Evolutionary conservation across 2,113 vertebrate species (phyloP), one percentile per base, ranked within the genome.

Genomic region (Varanus komodoensis): DNA sequence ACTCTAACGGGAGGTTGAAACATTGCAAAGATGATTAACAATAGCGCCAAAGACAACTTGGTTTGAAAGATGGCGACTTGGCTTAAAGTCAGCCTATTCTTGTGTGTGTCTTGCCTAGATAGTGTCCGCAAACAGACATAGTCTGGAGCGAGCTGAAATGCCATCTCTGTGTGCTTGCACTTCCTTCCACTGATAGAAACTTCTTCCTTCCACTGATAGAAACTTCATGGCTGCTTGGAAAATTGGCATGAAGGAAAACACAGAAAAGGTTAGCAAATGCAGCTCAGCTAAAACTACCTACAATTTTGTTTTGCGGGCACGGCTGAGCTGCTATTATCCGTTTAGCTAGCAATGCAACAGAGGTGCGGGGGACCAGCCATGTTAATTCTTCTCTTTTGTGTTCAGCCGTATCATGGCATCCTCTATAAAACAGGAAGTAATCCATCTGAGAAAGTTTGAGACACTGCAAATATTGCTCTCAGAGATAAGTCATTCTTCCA

Each of bases 201-300:
- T 93, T 96, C 95, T 93, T 94, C 90, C 84, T 94, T 93, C 92
- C 86, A 75, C 92, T 96, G 96, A 95, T 93, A 95, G 92, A 95
- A 95, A 17, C 92, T 93, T 96, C 95, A 96, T 90, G 96, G 89
- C 80, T 89, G 87, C 95, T 96, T 95, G 90, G 92, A 94, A 96
- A 96, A 96, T 92, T 94, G 94, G 95, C 93, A 92, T 94, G 93
- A 96, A 93, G 93, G 93, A 95, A 94, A 95, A 95, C 89, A 90
- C 92, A 92, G 91, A 78, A 94, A 93, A 91, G 92, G 89, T 94
- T 95, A 92, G 17, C 83, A 93, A 93, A 75, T 0, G 0, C 44
- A 87, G 82, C 89, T 94, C 91, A 94, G 61, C 91, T 93, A 94
- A 93, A 90, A 27, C 80, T 79, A 90, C 74, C 44, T 52, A 52